Evolutionary conservation across 1,140 invertebrate species (phyloP).

Genomic region (Glomeris maerens): DNA sequence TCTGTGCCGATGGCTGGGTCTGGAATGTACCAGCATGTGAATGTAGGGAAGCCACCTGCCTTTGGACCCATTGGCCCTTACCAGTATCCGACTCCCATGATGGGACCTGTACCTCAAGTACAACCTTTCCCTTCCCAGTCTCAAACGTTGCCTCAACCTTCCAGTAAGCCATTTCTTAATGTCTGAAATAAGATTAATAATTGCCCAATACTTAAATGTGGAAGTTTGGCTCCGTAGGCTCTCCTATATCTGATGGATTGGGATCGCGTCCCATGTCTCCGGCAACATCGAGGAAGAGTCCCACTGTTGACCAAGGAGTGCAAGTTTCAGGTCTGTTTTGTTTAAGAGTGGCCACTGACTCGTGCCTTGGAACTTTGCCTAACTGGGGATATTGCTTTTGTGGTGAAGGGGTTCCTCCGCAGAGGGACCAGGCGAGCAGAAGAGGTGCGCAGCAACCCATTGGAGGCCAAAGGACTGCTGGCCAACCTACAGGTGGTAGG

Average conservation of each 20-base stretch:
- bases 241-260: too few relatives aligned
- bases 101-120: conserved; percentile 1
- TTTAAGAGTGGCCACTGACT: not conserved
- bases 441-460: too few relatives aligned
- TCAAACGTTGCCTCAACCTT: conserved; percentile 3
- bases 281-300: conserved; percentile 30
- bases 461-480: too few relatives aligned
- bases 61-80: not conserved
- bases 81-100: conserved; percentile 1
- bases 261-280: conserved; percentile 49
- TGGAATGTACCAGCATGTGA: conserved; percentile 10
- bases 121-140: conserved; percentile 1
- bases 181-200: too few relatives aligned
- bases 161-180: too few relatives aligned
- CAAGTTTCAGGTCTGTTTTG: conserved; percentile 37
- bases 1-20: conserved; percentile 31
- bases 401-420: too few relatives aligned
- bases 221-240: too few relatives aligned
- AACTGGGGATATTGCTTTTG: too few relatives aligned
- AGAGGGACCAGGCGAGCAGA: conserved; percentile 20
- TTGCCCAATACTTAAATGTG: too few relatives aligned
- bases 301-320: conserved; percentile 64
- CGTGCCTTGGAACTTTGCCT: too few relatives aligned
- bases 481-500: too few relatives aligned
- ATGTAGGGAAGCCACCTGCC: too few relatives aligned